Evolutionary conservation across 2,888 invertebrate species (phyloP).

Genomic region (Ophonus ardosiacus): DNA sequence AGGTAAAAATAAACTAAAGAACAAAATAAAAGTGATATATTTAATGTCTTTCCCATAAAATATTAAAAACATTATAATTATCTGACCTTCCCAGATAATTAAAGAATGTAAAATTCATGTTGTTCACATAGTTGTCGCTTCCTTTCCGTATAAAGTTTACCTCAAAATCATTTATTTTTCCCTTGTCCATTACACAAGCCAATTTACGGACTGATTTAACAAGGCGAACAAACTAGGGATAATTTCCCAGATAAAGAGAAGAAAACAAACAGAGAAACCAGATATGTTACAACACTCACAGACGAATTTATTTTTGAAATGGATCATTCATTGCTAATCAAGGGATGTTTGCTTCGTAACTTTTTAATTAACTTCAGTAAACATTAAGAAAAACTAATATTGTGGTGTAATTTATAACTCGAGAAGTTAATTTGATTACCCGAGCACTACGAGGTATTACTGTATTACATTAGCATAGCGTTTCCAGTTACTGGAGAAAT

Average conservation of each 20-base stretch:
- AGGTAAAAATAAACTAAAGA: too few relatives aligned
- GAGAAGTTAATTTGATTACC: too few relatives aligned
- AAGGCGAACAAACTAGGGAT: conserved; percentile 9
- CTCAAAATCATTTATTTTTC: neutral
- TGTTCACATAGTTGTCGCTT: neutral
- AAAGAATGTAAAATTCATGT: neutral
- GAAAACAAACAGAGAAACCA: conserved; percentile 20
- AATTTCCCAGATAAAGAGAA: conserved; percentile 10
- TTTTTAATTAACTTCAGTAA: conserved; percentile 34
- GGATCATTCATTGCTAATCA: neutral
- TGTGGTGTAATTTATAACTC: neutral
- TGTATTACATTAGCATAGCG: too few relatives aligned
- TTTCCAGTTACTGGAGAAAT: too few relatives aligned
- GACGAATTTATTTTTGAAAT: conserved; percentile 12
- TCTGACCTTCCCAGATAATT: neutral
- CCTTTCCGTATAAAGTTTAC: neutral
- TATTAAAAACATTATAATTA: neutral
- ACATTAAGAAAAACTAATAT: neutral
- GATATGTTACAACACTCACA: conserved; percentile 7
- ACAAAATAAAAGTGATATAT: too few relatives aligned
- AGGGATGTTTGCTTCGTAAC: conserved; percentile 23
- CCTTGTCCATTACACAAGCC: neutral
- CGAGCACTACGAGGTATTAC: too few relatives aligned
- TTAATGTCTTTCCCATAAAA: neutral
- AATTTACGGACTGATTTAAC: conserved; percentile 25